phyloP scores from a whole-genome alignment of 2,888 invertebrate species.

The Catocala nupta region DNA sequence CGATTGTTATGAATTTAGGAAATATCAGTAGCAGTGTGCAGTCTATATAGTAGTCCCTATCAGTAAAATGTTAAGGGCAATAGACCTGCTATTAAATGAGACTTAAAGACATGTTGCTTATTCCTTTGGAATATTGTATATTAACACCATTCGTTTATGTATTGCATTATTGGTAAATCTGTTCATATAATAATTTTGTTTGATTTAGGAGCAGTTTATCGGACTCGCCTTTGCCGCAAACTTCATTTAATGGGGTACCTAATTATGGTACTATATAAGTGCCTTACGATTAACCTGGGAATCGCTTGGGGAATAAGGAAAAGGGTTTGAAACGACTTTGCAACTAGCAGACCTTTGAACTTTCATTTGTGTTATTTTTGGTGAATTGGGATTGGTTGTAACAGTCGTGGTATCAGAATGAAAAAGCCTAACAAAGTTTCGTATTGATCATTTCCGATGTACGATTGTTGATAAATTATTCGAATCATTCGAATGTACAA shows the following conservation, averaged over 20 bases:
- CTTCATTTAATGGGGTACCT: constrained; percentile 28
- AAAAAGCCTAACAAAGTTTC: no score
- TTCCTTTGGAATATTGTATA: background rate
- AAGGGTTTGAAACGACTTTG: background rate
- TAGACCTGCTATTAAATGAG: no score
- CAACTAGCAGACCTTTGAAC: background rate
- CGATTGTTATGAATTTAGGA: no score
- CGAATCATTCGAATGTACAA: no score
- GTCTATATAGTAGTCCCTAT: no score
- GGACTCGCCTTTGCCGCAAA: constrained; percentile 25
- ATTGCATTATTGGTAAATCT: no score
- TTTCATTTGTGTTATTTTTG: background rate
- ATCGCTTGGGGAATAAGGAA: constrained; percentile 19
- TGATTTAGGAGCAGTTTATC: constrained; percentile 54
- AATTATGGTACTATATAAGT: constrained; percentile 60
- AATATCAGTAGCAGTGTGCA: no score
- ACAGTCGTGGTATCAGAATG: no score
- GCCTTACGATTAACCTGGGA: constrained; percentile 19
- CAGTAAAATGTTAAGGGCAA: no score
- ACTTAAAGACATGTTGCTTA: no score
- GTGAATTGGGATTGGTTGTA: constrained; percentile 5
- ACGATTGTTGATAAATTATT: no score
- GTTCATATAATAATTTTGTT: constrained; percentile 12
- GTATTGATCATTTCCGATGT: no score
- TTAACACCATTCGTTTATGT: background rate